Conservation (phyloP, 64 coral and sea anemone species). For the Pachyseris speciosa region DNA sequence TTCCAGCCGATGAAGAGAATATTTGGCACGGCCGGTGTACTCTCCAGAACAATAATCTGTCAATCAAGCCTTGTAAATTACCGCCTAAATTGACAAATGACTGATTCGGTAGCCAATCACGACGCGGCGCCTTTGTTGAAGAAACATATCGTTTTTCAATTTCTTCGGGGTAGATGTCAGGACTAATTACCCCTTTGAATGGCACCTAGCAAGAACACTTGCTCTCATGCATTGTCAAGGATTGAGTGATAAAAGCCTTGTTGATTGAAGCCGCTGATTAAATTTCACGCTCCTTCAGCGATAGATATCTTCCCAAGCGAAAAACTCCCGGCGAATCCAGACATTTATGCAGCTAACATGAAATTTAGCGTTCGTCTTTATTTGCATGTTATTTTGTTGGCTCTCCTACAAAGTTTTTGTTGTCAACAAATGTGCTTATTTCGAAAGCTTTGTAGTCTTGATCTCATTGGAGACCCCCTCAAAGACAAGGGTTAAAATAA, state of each 20-base stretch:
- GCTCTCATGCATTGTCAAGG: neutral
- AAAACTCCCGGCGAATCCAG: too few species aligned
- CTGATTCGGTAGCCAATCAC: neutral
- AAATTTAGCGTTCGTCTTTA: neutral
- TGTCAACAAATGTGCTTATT: neutral
- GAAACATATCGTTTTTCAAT: slow-evolving; percentile 20
- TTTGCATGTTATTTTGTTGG: neutral
- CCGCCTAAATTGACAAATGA: neutral
- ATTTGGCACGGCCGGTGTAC: neutral
- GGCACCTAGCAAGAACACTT: neutral
- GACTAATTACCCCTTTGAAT: slow-evolving; percentile 4
- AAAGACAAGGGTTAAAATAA: slow-evolving; percentile 10
- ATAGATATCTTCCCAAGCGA: neutral
- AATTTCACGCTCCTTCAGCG: neutral
- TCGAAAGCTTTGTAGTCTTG: neutral
- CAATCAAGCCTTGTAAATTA: neutral
- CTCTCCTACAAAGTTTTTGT: neutral
- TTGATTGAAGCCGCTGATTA: slow-evolving; percentile 14
- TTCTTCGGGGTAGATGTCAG: slow-evolving; percentile 3
- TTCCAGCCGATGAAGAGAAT: neutral
- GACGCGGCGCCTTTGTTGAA: neutral
- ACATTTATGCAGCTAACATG: neutral
- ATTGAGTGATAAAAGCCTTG: slow-evolving; percentile 12
- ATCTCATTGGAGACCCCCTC: neutral
- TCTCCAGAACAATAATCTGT: neutral